Base-by-base conservation (phyloP, 2,888 invertebrate genomes). In the Phaonia tiefii region DNA sequence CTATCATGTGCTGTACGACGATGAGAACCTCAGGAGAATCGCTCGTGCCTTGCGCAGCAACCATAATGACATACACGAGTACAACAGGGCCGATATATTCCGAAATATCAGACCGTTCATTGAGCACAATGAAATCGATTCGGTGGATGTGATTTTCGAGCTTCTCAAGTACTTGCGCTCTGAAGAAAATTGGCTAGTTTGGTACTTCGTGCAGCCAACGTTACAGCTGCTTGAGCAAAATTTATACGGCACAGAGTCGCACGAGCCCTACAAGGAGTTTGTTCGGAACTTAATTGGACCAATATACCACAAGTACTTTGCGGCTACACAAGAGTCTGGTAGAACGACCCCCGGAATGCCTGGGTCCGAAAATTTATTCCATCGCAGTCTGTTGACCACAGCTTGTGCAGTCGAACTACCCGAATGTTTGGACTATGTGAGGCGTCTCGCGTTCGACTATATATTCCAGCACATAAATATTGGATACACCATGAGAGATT, bases 41-140 rank as follows among this genome's bases (percentile, higher is more conserved):
- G 93, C 93, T 10, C 91, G 92, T 25, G 93, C 88, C 93, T 73
- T 91, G 94, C 93, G 93, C 5, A 91, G 92, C 2, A 92, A 92
- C 56, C 95, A 93, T 84, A 90, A 92, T 84, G 92, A 92, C 31
- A 95, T 97, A 72, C 93, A 95, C 83, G 92, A 93, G 0, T 93
- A 94, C 63, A 97, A 97, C 87, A 92, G 98, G 70, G 97, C 96
- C 0, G 96, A 98, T 86, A 91, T 98, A 63, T 92, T 99, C 11
- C 96, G 97, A 83, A 98, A 98, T 88, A 93, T 94, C 0, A 83
- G 80, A 15, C 85, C 67, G 90, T 92, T 93, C 76, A 88, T 95
- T 56, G 94, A 95, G 20, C 91, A 93, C 81, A 93, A 93, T 74
- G 93, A 93, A 31, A 89, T 92, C 42, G 88, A 94, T 73, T 91